Evolutionary conservation across 2,113 vertebrate genomes (phyloP).

Genomic region (Seriola rivoliana): DNA sequence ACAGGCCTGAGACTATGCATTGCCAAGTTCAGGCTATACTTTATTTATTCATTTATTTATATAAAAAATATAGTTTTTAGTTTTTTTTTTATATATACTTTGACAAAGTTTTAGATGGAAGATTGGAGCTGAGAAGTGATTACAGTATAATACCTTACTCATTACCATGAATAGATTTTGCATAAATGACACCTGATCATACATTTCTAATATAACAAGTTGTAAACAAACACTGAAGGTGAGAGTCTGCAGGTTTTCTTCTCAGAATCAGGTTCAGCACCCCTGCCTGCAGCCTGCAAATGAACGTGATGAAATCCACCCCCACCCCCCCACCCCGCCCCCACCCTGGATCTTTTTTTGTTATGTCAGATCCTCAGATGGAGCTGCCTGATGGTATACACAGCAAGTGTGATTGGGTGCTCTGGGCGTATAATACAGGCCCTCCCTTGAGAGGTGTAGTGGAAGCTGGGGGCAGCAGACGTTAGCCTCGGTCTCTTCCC

Average conservation of each 20-base stretch:
- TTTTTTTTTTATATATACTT: too few relatives aligned
- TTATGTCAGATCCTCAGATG: constrained; percentile 59
- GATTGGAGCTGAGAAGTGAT: constrained; percentile 8
- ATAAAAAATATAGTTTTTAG: neutral
- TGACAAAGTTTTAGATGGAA: too few relatives aligned
- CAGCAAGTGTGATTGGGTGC: constrained; percentile 69
- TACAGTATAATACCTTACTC: neutral
- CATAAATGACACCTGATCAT: neutral
- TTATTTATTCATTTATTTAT: neutral
- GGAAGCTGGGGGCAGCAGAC: constrained; percentile 51
- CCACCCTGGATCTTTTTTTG: constrained; percentile 43
- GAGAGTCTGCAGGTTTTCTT: constrained; percentile 28
- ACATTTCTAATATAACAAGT: constrained; percentile 3
- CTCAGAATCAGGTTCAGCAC: constrained; percentile 10
- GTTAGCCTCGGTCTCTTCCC: constrained; percentile 60
- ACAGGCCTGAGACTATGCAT: constrained; percentile 9
- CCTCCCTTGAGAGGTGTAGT: constrained; percentile 65
- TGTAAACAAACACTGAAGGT: constrained; percentile 25
- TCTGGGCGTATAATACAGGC: constrained; percentile 44
- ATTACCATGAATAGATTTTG: constrained; percentile 1
- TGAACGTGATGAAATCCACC: constrained; percentile 59
- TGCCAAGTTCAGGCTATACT: constrained; percentile 14
- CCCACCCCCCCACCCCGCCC: constrained; percentile 11
- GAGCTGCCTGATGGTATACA: constrained; percentile 32
- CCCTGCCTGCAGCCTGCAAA: constrained; percentile 45